phyloP scores from a whole-genome alignment of 2,113 vertebrate species.

The Odocoileus hemionus region DNA sequence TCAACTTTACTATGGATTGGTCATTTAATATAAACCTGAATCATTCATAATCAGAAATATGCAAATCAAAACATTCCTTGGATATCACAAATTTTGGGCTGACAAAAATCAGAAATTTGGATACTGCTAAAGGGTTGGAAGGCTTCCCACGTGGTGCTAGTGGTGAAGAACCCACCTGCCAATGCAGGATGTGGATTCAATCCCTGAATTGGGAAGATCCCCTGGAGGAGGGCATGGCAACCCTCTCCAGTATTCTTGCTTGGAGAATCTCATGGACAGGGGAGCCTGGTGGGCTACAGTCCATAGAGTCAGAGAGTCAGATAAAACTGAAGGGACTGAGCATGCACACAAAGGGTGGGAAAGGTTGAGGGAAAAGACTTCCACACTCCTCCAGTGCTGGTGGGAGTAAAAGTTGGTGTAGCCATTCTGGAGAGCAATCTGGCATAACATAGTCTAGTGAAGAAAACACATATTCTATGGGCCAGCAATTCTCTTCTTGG shows the following conservation, averaged over 20 bases:
- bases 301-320: background rate
- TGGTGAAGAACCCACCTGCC: background rate
- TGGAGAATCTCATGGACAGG: background rate
- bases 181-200: background rate
- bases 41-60: background rate
- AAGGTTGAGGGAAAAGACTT: background rate
- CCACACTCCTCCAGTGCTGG: background rate
- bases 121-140: background rate
- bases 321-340: background rate
- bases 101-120: background rate
- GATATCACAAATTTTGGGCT: background rate
- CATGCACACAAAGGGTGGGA: background rate
- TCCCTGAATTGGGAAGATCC: background rate
- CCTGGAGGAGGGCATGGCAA: background rate
- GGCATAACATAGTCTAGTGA: background rate
- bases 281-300: background rate
- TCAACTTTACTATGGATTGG: background rate
- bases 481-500: background rate
- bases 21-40: constrained; percentile 3
- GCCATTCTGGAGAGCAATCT: constrained; percentile 18
- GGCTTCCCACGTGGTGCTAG: background rate
- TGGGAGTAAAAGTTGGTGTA: background rate
- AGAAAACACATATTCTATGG: background rate
- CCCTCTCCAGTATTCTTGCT: background rate
- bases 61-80: background rate